Conservation (phyloP, 2,888 invertebrate genomes). For the Myopa tessellatipennis region DNA sequence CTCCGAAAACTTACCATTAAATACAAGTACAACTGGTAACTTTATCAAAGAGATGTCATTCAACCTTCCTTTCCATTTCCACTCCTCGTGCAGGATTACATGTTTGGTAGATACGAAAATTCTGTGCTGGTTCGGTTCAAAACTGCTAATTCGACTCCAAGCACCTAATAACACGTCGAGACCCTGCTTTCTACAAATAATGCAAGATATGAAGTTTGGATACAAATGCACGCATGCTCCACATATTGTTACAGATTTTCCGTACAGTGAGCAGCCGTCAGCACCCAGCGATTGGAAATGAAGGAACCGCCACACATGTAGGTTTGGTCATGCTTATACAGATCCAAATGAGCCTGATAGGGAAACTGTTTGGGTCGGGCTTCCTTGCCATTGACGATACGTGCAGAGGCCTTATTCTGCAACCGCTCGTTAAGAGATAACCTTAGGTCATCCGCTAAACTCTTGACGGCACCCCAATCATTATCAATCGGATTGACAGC, state of each 20-base stretch:
- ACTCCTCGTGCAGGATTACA: conserved; percentile 47
- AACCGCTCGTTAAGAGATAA: conserved; percentile 43
- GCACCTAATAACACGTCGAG: conserved; percentile 48
- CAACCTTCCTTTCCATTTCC: conserved; percentile 39
- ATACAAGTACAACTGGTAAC: conserved; percentile 42
- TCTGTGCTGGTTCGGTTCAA: conserved; percentile 45
- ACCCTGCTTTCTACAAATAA: conserved; percentile 28
- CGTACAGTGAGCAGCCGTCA: conserved; percentile 65
- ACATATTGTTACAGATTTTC: conserved; percentile 47
- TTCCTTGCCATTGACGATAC: conserved; percentile 58
- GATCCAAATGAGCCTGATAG: conserved; percentile 59
- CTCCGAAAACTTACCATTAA: conserved; percentile 36
- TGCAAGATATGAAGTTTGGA: conserved; percentile 26
- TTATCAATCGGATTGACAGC: conserved; percentile 44
- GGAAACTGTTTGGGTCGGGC: conserved; percentile 59
- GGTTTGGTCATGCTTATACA: conserved; percentile 46
- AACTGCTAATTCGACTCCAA: conserved; percentile 38
- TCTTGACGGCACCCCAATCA: conserved; percentile 51
- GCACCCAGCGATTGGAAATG: conserved; percentile 58
- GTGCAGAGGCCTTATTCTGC: conserved; percentile 46
- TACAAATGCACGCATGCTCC: not conserved
- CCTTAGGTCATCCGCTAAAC: conserved; percentile 46
- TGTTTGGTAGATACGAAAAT: conserved; percentile 41
- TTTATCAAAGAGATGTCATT: conserved; percentile 57
- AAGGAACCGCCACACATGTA: conserved; percentile 63